These are phyloP conservation scores for Hermetia illucens DNA, from an alignment of 1,140 invertebrate species.

Conservation along the genomic window DNA sequence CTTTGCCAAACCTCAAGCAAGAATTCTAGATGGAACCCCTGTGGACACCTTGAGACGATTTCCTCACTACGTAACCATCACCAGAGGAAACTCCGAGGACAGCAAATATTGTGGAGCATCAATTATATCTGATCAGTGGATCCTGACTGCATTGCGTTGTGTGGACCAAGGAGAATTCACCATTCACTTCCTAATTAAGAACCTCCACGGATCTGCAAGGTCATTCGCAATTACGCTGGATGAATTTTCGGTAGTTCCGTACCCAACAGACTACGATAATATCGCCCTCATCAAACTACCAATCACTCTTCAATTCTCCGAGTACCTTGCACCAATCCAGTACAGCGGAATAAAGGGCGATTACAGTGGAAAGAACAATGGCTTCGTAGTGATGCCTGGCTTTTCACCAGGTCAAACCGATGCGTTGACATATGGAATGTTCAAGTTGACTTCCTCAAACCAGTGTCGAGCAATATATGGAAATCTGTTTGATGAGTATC, in stretches of 20 bases:
- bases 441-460: background rate
- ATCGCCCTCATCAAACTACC: background rate
- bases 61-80: background rate
- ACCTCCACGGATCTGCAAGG: background rate
- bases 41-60: background rate
- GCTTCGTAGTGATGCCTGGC: background rate
- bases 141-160: background rate
- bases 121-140: background rate
- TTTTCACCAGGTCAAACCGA: background rate
- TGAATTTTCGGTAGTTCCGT: background rate
- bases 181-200: background rate
- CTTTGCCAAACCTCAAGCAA: no score
- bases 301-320: background rate
- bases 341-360: no score
- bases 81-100: background rate
- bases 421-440: background rate
- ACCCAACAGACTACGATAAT: background rate
- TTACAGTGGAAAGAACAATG: background rate
- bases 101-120: background rate
- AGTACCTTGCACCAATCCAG: background rate
- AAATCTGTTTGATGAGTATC: background rate
- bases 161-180: background rate
- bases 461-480: background rate
- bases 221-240: background rate
- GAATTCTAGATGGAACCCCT: no score